Evolutionary conservation across 1,140 invertebrate genomes (phyloP).

Genomic region (Drosophila jambulina): DNA sequence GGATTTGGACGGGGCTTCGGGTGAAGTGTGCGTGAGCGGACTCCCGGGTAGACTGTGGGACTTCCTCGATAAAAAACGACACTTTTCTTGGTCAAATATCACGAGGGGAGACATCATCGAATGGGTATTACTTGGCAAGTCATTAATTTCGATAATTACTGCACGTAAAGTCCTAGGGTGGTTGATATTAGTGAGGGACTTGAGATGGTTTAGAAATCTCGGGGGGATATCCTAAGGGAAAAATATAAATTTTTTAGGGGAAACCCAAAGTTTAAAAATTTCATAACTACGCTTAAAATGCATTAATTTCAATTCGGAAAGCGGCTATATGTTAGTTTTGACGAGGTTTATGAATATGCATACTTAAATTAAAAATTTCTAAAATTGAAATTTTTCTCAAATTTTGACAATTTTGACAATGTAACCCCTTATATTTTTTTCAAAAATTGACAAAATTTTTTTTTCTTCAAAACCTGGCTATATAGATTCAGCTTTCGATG

Average conservation of each 20-base stretch:
- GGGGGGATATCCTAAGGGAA: background rate
- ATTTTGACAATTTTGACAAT: too few species aligned
- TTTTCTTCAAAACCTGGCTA: background rate
- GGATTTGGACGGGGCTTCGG: background rate
- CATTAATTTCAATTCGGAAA: too few species aligned
- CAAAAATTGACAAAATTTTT: background rate
- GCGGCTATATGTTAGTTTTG: too few species aligned
- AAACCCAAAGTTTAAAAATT: background rate
- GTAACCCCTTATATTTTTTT: background rate
- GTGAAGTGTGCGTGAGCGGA: conserved; percentile 31
- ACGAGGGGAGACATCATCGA: background rate
- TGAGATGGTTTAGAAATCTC: background rate
- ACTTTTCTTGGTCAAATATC: conserved; percentile 30
- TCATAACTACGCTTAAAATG: too few species aligned
- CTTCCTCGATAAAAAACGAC: conserved; percentile 27
- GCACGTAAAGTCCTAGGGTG: background rate
- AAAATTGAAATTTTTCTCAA: background rate
- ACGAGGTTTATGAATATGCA: too few species aligned
- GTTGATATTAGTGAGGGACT: background rate
- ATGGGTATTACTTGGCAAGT: conserved; percentile 3
- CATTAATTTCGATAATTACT: conserved; percentile 14
- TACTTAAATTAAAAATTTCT: too few species aligned
- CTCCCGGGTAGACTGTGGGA: conserved; percentile 34
- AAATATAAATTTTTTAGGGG: too few species aligned
- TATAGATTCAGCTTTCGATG: too few species aligned